A percentile compares a stretch with the other conserved stretches of the same genome.
These are phyloP conservation scores for Nyctibius grandis DNA, from an alignment of 2,797 vertebrate species.

Conservation along the genomic window DNA sequence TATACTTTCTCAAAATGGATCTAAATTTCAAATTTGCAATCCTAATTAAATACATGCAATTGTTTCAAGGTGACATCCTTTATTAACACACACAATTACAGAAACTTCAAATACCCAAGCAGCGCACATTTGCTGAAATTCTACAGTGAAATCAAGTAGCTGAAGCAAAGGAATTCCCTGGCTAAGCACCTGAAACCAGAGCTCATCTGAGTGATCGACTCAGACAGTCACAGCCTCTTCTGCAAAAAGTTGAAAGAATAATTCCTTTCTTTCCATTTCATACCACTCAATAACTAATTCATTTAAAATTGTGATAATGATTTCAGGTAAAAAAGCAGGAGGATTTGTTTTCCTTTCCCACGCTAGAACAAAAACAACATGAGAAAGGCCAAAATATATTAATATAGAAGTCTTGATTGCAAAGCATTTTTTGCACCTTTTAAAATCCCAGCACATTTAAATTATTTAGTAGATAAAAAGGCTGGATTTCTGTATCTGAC, in stretches of 20 bases:
- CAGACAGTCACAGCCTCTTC: background rate
- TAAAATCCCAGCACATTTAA: background rate
- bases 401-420: background rate
- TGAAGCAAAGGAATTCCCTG: background rate
- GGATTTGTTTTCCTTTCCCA: background rate
- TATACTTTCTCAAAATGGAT: background rate
- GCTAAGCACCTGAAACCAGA: conserved; percentile 1
- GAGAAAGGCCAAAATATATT: background rate
- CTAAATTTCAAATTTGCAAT: background rate
- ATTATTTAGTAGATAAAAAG: background rate
- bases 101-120: background rate
- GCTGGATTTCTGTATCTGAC: background rate
- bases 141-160: background rate
- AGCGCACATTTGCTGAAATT: background rate
- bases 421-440: background rate
- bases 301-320: background rate
- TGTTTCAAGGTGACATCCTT: background rate
- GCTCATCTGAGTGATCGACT: background rate
- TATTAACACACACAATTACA: background rate
- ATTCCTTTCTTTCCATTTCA: background rate
- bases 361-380: background rate
- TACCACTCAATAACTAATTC: background rate
- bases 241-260: background rate
- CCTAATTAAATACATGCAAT: background rate
- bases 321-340: background rate